These are phyloP conservation scores for Aphaenogaster rudis DNA, from an alignment of 1,140 invertebrate species.

Conservation along the genomic window DNA sequence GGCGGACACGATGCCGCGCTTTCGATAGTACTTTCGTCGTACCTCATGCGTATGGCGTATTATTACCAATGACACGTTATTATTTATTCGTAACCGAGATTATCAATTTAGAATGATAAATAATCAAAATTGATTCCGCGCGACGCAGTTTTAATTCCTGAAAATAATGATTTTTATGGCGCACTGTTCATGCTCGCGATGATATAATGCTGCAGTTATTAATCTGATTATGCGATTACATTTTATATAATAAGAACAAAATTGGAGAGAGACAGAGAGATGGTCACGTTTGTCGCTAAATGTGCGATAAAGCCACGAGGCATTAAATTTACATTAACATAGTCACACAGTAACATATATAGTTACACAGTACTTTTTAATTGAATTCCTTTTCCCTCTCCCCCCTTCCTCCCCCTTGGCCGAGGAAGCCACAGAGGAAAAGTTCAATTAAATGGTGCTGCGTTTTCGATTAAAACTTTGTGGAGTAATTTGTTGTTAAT, in stretches of 20 bases:
- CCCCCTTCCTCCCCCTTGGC: background rate
- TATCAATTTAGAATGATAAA: background rate
- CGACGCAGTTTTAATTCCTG: background rate
- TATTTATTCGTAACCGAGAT: background rate
- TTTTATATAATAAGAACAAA: conserved; percentile 22
- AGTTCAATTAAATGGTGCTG: conserved; percentile 59
- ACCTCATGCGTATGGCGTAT: background rate
- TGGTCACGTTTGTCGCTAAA: conserved; percentile 7
- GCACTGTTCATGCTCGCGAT: background rate
- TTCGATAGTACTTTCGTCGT: conserved; percentile 17
- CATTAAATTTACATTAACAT: conserved; percentile 45
- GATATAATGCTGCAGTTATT: background rate
- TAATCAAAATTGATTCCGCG: background rate
- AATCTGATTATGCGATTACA: background rate
- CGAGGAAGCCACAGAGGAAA: conserved; percentile 25
- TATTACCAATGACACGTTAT: background rate
- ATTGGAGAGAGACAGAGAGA: background rate
- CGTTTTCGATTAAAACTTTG: conserved; percentile 61
- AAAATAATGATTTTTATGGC: background rate
- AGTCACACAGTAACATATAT: conserved; percentile 32
- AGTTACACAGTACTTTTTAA: conserved; percentile 54
- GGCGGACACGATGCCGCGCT: background rate
- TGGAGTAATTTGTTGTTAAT: conserved; percentile 56
- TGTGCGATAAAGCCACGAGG: conserved; percentile 16
- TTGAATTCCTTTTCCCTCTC: conserved; percentile 38